phyloP scores from a whole-genome alignment of 1,140 invertebrate species.

The Camponotus pennsylvanicus region DNA sequence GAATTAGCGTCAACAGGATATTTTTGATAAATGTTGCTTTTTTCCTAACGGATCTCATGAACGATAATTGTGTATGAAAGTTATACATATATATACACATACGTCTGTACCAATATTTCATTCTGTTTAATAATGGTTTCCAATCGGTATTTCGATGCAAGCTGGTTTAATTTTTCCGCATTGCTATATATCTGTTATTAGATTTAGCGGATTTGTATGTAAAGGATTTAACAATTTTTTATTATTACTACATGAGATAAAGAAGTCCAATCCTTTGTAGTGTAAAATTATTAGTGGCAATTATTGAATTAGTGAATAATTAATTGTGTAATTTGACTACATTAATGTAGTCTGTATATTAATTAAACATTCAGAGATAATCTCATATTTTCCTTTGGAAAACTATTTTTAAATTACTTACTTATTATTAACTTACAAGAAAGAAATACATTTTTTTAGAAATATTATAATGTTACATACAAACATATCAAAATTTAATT shows the following conservation, averaged over 20 bases:
- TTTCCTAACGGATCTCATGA: slow-evolving; percentile 29
- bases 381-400: no score
- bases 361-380: neutral
- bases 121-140: neutral
- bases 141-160: neutral
- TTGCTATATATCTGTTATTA: neutral
- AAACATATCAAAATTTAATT: no score
- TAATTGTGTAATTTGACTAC: neutral
- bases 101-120: neutral
- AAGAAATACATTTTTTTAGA: neutral
- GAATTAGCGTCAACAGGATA: slow-evolving; percentile 68
- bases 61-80: neutral
- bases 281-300: neutral
- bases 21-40: slow-evolving; percentile 55
- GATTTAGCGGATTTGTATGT: neutral
- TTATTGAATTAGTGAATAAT: neutral
- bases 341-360: neutral
- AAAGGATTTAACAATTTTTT: neutral
- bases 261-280: neutral
- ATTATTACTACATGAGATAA: neutral
- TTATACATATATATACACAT: no score
- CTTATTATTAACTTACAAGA: neutral
- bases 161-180: no score
- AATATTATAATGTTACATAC: neutral
- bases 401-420: neutral